A percentile compares a stretch with the other conserved stretches of the same genome.
These are phyloP conservation scores for Pseudorhombus dupliciocellatus DNA, from an alignment of 2,113 vertebrate species.

Conservation along the genomic window DNA sequence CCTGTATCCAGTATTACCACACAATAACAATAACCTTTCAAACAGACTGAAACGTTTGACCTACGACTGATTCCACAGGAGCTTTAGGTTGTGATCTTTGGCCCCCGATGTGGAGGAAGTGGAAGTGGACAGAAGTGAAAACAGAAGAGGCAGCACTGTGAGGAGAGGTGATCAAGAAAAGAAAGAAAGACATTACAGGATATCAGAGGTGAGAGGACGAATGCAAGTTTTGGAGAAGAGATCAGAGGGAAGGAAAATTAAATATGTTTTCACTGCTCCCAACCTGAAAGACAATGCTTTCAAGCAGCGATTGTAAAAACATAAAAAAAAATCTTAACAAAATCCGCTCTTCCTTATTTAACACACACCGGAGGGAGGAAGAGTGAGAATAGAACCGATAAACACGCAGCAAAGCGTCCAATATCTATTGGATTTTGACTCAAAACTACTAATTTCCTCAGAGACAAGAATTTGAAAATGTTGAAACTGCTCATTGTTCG, in stretches of 20 bases:
- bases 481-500: constrained; percentile 41
- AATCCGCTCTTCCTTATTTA: constrained; percentile 9
- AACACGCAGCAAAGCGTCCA: constrained; percentile 27
- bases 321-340: constrained; percentile 24
- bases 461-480: constrained; percentile 42
- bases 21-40: constrained; percentile 15
- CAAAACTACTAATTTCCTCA: constrained; percentile 49
- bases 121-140: not conserved
- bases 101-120: constrained; percentile 10
- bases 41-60: constrained; percentile 36
- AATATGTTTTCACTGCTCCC: constrained; percentile 8
- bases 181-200: constrained; percentile 4
- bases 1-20: constrained; percentile 26
- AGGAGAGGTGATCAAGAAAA: constrained; percentile 9
- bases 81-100: constrained; percentile 39
- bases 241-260: constrained; percentile 12
- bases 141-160: not conserved
- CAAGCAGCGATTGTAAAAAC: constrained; percentile 20
- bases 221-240: constrained; percentile 24
- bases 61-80: constrained; percentile 44
- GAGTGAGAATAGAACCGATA: constrained; percentile 29
- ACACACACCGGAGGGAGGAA: constrained; percentile 19
- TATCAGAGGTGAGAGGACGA: constrained; percentile 15
- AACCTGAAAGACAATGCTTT: constrained; percentile 11
- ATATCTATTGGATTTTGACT: constrained; percentile 46